Evolutionary conservation across 1,140 invertebrate species (phyloP).

Genomic region (Drosophila pseudoobscura): DNA sequence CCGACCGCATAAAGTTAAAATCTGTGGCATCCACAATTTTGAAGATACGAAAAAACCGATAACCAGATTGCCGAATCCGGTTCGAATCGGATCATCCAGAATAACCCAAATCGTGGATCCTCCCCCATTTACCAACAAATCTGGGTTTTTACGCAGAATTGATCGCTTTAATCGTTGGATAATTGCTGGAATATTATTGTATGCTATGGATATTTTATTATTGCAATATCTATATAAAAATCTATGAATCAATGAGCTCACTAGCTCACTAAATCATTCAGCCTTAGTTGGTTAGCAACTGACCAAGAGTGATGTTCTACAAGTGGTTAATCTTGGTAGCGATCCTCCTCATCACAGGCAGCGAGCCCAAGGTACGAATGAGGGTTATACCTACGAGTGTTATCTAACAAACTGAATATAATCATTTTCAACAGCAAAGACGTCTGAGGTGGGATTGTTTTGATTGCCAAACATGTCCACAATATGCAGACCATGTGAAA

Average conservation of each 20-base stretch:
- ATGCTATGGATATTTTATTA: too few species aligned
- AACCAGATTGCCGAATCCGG: too few species aligned
- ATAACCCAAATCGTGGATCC: too few species aligned
- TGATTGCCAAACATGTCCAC: slow-evolving; percentile 14
- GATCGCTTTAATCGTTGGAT: neutral
- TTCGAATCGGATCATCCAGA: too few species aligned
- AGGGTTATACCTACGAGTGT: too few species aligned
- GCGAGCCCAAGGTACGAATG: slow-evolving; percentile 18
- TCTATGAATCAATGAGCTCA: neutral
- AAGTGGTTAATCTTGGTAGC: neutral
- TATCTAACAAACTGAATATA: neutral
- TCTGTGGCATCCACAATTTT: too few species aligned
- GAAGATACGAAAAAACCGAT: too few species aligned
- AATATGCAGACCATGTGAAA: slow-evolving; percentile 13
- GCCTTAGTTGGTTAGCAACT: slow-evolving; percentile 3
- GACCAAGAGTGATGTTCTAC: slow-evolving; percentile 22
- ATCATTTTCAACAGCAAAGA: neutral
- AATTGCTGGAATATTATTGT: slow-evolving; percentile 1
- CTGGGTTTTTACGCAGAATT: neutral
- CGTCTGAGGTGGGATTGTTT: slow-evolving; percentile 33
- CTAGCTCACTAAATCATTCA: neutral
- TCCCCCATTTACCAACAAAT: too few species aligned
- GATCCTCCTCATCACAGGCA: slow-evolving; percentile 8
- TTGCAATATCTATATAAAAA: slow-evolving; percentile 2
- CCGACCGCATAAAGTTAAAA: too few species aligned